Conservation (phyloP, 2,797 vertebrate species). For the Acridotheres tristis region DNA sequence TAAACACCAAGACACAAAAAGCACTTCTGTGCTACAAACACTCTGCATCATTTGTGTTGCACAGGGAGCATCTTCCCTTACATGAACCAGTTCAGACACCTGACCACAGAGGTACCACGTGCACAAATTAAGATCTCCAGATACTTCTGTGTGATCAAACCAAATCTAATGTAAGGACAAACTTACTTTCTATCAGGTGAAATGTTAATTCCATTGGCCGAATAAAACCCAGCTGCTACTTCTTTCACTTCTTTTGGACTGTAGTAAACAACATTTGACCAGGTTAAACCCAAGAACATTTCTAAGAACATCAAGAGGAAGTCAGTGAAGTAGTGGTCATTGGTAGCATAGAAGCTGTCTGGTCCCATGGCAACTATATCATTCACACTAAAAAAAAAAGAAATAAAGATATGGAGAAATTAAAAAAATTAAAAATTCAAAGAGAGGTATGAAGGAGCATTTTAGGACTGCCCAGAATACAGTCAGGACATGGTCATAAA, state of each 20-base stretch:
- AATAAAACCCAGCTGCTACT: slow-evolving; percentile 83
- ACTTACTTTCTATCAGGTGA: slow-evolving; percentile 87
- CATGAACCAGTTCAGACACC: not conserved
- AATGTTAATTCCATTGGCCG: slow-evolving; percentile 89
- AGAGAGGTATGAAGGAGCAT: not conserved
- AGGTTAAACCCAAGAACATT: slow-evolving; percentile 74
- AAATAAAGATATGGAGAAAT: not conserved
- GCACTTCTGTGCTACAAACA: not conserved
- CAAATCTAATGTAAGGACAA: not conserved
- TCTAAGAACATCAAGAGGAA: slow-evolving; percentile 71
- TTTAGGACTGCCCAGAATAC: not conserved
- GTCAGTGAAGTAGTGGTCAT: slow-evolving; percentile 85
- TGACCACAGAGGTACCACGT: rapidly evolving
- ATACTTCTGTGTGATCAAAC: not conserved
- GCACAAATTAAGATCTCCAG: not conserved
- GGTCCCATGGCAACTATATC: slow-evolving; percentile 86
- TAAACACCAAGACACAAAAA: rapidly evolving
- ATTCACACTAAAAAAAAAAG: slow-evolving; percentile 81
- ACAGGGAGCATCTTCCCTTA: not conserved
- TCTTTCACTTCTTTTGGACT: slow-evolving; percentile 86
- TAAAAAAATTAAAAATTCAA: not conserved
- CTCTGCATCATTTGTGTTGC: not conserved
- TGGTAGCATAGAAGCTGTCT: slow-evolving; percentile 92
- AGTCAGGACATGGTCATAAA: not conserved
- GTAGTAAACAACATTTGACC: slow-evolving; percentile 88